A percentile compares a stretch with the other conserved stretches of the same genome.
Conservation (phyloP, 1,140 invertebrate genomes). For the Eriosoma lanigerum region DNA sequence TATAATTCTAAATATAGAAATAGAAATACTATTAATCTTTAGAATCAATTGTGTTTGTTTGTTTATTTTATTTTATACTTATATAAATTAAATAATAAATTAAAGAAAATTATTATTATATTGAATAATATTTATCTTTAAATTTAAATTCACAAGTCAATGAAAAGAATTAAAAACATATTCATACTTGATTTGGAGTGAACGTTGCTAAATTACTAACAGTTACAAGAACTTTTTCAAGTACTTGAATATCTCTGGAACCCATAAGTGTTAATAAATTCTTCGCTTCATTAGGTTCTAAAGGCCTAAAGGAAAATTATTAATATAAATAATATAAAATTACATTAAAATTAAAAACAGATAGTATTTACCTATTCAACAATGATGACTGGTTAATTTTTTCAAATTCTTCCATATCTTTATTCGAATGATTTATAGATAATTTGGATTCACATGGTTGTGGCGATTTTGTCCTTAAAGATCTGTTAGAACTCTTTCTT, state of each 20-base stretch:
- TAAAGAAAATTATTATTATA: too few relatives aligned
- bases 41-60: too few relatives aligned
- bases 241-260: constrained; percentile 60
- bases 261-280: constrained; percentile 62
- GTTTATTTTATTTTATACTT: too few relatives aligned
- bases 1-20: too few relatives aligned
- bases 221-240: constrained; percentile 62
- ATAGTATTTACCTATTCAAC: constrained; percentile 34
- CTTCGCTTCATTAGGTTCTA: constrained; percentile 60
- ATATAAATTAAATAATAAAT: too few relatives aligned
- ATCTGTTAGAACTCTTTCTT: constrained; percentile 57
- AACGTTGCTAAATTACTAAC: constrained; percentile 65
- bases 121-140: too few relatives aligned
- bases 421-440: constrained; percentile 62
- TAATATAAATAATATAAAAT: not conserved
- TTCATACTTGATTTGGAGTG: constrained; percentile 60
- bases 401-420: constrained; percentile 61
- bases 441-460: constrained; percentile 58
- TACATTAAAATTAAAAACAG: not conserved
- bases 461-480: constrained; percentile 55
- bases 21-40: too few relatives aligned
- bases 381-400: constrained; percentile 55
- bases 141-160: too few relatives aligned
- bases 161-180: not conserved
- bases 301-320: constrained; percentile 30